These are phyloP conservation scores for Sitta carolinensis DNA, from an alignment of 2,797 vertebrate species.

Conservation along the genomic window DNA sequence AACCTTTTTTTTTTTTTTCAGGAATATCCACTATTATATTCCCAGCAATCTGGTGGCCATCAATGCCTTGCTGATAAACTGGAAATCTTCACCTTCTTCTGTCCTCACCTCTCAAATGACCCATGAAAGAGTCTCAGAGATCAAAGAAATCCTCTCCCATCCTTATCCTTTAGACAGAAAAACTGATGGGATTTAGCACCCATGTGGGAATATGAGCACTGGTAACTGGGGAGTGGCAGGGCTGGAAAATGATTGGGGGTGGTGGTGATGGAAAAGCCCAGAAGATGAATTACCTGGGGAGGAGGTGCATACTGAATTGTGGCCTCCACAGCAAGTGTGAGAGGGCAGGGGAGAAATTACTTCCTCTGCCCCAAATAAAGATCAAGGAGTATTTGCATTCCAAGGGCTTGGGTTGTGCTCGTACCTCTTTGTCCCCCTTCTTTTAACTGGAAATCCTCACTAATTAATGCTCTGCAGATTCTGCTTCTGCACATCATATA, in stretches of 20 bases:
- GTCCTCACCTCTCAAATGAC: slow-evolving; percentile 68
- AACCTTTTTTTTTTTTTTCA: neutral
- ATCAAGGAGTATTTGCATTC: slow-evolving; percentile 43
- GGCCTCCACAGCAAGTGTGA: slow-evolving; percentile 19
- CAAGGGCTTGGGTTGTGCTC: neutral
- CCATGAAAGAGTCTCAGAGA: slow-evolving; percentile 70
- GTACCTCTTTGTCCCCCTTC: neutral
- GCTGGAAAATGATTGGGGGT: neutral
- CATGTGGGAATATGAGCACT: slow-evolving; percentile 66
- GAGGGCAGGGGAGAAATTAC: slow-evolving; percentile 40
- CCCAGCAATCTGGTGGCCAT: slow-evolving; percentile 53
- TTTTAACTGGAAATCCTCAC: slow-evolving; percentile 55
- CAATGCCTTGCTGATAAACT: slow-evolving; percentile 74
- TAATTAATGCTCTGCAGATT: slow-evolving; percentile 17
- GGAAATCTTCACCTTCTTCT: slow-evolving; percentile 65
- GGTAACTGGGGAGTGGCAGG: slow-evolving; percentile 35
- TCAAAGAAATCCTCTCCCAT: slow-evolving; percentile 74
- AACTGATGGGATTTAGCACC: slow-evolving; percentile 77
- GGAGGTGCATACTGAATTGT: slow-evolving; percentile 9
- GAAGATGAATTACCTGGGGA: slow-evolving; percentile 42
- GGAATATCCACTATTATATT: slow-evolving; percentile 45
- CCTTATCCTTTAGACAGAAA: slow-evolving; percentile 36
- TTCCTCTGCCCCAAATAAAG: slow-evolving; percentile 59
- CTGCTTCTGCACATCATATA: neutral
- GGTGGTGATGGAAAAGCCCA: neutral